These are phyloP conservation scores for Trichomycterus rosablanca DNA, from an alignment of 2,113 vertebrate species.

Conservation along the genomic window DNA sequence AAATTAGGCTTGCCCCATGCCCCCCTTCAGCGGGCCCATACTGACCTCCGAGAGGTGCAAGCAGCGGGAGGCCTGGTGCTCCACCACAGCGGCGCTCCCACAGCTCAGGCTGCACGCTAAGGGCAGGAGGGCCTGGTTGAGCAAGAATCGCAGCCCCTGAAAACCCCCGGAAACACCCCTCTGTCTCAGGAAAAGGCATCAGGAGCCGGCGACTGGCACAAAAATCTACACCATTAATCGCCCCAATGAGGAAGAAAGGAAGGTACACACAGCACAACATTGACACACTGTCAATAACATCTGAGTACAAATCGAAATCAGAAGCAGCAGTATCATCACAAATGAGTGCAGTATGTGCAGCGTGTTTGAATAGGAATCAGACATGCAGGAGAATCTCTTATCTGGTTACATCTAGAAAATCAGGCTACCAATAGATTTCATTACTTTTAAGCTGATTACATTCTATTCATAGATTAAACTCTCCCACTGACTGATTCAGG, in stretches of 20 bases:
- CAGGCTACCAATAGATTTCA: no score
- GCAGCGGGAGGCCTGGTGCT: conserved; percentile 65
- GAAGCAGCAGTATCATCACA: neutral
- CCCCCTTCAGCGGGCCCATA: conserved; percentile 58
- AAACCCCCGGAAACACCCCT: conserved; percentile 68
- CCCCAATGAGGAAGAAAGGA: conserved; percentile 24
- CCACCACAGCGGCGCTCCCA: conserved; percentile 72
- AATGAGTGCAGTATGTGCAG: no score
- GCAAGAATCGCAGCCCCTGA: conserved; percentile 64
- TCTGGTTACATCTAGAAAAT: no score
- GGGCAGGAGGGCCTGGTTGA: conserved; percentile 61
- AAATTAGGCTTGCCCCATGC: conserved; percentile 41
- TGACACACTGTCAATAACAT: no score
- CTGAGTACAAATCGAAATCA: neutral
- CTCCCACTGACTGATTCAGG: no score
- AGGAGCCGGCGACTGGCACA: conserved; percentile 70
- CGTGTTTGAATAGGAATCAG: no score
- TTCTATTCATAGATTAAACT: no score
- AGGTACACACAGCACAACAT: conserved; percentile 50
- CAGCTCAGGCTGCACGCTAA: conserved; percentile 70
- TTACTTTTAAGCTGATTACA: no score
- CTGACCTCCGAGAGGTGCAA: conserved; percentile 71
- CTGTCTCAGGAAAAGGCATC: conserved; percentile 70
- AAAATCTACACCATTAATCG: conserved; percentile 66
- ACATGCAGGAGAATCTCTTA: no score